These are phyloP conservation scores for Cantharis flavilabris DNA, from an alignment of 2,888 invertebrate genomes.

Conservation along the genomic window DNA sequence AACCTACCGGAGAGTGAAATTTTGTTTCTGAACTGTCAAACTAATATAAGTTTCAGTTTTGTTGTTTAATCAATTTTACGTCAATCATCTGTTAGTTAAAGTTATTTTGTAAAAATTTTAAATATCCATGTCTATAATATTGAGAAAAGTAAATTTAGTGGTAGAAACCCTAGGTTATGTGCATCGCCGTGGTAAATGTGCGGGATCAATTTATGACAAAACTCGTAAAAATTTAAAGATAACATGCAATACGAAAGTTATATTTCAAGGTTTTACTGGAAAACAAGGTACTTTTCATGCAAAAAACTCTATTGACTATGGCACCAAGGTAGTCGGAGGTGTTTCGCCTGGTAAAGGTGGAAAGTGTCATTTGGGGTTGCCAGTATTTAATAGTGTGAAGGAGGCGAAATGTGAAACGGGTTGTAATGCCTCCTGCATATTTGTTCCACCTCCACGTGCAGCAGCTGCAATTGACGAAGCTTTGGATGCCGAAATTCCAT, in stretches of 20 bases:
- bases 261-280: slow-evolving; percentile 82
- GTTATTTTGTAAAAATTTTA: background rate
- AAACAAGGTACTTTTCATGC: slow-evolving; percentile 73
- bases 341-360: slow-evolving; percentile 82
- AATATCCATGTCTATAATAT: background rate
- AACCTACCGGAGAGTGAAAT: background rate
- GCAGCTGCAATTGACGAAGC: slow-evolving; percentile 76
- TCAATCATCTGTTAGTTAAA: background rate
- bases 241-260: slow-evolving; percentile 66
- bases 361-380: slow-evolving; percentile 75
- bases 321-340: slow-evolving; percentile 82
- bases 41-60: background rate
- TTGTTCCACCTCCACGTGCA: slow-evolving; percentile 76
- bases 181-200: background rate
- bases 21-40: background rate
- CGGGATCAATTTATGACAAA: slow-evolving; percentile 19
- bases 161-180: background rate
- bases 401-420: slow-evolving; percentile 70
- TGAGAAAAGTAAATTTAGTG: background rate
- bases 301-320: slow-evolving; percentile 78
- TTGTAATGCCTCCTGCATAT: slow-evolving; percentile 75
- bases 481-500: slow-evolving; percentile 73
- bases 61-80: background rate
- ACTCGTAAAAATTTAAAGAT: slow-evolving; percentile 39
- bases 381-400: slow-evolving; percentile 60